Conservation (phyloP, 2,797 vertebrate species). For the Tinamus major region DNA sequence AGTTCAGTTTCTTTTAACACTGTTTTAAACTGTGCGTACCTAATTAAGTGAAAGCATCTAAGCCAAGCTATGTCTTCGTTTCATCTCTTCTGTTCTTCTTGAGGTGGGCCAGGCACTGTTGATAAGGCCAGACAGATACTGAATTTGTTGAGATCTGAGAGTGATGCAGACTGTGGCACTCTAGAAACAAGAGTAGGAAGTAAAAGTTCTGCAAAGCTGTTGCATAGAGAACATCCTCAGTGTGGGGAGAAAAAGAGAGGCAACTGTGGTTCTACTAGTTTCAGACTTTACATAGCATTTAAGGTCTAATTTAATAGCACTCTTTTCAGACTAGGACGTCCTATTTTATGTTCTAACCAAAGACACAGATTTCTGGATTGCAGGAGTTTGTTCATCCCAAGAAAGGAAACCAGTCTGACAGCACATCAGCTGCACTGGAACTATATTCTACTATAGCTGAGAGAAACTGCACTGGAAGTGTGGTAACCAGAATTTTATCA, state of each 20-base stretch:
- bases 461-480: not conserved
- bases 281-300: not conserved
- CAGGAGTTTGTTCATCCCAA: not conserved
- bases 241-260: not conserved
- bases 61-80: not conserved
- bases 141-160: not conserved
- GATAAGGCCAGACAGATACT: not conserved
- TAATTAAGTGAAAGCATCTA: not conserved
- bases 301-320: not conserved
- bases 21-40: not conserved
- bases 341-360: not conserved
- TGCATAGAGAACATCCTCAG: not conserved
- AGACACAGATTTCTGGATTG: not conserved
- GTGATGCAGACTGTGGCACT: not conserved
- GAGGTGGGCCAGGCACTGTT: not conserved
- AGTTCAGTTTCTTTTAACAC: not conserved
- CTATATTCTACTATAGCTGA: not conserved
- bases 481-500: not conserved
- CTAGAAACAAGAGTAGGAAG: constrained; percentile 25
- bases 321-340: not conserved
- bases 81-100: not conserved
- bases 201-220: not conserved
- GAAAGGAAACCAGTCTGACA: not conserved
- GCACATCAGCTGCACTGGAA: not conserved
- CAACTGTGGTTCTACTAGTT: not conserved